Conservation (phyloP, 64 coral and sea anemone species). For the Hydrozoanthus tunicans region DNA sequence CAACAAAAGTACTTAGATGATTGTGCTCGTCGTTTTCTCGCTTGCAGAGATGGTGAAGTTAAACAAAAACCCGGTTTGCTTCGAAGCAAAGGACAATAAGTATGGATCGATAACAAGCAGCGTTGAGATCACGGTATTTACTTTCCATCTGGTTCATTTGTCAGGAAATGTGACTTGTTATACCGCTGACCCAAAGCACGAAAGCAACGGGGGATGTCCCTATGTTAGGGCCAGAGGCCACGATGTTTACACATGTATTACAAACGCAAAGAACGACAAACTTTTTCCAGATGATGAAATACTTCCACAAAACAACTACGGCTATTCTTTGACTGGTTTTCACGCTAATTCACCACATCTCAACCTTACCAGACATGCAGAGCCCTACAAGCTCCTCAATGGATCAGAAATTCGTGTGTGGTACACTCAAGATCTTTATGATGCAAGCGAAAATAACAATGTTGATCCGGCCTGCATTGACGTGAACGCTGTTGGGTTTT, state of each 20-base stretch:
- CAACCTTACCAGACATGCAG: neutral
- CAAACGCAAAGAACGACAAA: neutral
- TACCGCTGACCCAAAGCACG: neutral
- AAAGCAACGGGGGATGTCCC: conserved; percentile 15
- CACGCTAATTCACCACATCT: neutral
- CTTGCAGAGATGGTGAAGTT: neutral
- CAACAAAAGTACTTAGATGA: too few species aligned
- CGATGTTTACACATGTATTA: neutral
- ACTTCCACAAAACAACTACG: neutral
- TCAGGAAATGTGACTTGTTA: neutral
- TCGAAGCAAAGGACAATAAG: neutral
- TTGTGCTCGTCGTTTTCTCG: too few species aligned
- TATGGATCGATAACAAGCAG: neutral
- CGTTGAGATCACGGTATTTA: neutral
- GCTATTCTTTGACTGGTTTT: neutral
- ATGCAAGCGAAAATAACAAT: neutral
- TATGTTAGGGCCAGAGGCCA: too few species aligned
- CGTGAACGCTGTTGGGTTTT: neutral
- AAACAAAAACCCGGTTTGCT: neutral
- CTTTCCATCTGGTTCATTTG: conserved; percentile 8
- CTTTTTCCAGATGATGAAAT: neutral
- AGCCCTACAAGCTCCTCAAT: neutral
- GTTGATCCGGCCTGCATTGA: neutral
- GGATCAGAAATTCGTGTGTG: neutral
- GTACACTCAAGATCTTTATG: neutral